Evolutionary conservation across 2,113 vertebrate species (phyloP).

Genomic region (Anoura caudifer): DNA sequence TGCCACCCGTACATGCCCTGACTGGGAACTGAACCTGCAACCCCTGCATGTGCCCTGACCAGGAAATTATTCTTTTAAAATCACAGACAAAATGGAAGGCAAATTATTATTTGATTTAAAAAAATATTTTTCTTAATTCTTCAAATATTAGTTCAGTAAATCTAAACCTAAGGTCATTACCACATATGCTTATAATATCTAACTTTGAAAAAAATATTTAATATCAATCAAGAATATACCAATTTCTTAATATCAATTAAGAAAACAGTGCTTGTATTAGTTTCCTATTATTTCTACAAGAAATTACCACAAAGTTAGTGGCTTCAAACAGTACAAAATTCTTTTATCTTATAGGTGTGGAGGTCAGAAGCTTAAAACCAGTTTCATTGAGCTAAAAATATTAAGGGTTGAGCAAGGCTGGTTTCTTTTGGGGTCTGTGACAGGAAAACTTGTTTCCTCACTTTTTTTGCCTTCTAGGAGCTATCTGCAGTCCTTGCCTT

Average conservation of each 20-base stretch:
- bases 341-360: neutral
- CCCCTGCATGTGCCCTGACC: no score
- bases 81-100: neutral
- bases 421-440: neutral
- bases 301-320: neutral
- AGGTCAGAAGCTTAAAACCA: neutral
- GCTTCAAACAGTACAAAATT: neutral
- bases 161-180: neutral
- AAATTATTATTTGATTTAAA: neutral
- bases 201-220: neutral
- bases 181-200: neutral
- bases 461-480: neutral
- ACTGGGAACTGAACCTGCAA: no score
- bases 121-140: neutral
- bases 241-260: no score
- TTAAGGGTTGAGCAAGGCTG: neutral
- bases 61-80: neutral
- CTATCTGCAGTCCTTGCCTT: neutral
- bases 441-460: neutral
- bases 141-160: neutral
- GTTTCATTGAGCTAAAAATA: neutral
- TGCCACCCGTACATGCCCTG: no score
- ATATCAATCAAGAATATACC: neutral
- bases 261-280: neutral
- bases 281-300: neutral